Base-by-base conservation (phyloP, 2,797 vertebrate genomes). In the Ptychadena robeensis region DNA sequence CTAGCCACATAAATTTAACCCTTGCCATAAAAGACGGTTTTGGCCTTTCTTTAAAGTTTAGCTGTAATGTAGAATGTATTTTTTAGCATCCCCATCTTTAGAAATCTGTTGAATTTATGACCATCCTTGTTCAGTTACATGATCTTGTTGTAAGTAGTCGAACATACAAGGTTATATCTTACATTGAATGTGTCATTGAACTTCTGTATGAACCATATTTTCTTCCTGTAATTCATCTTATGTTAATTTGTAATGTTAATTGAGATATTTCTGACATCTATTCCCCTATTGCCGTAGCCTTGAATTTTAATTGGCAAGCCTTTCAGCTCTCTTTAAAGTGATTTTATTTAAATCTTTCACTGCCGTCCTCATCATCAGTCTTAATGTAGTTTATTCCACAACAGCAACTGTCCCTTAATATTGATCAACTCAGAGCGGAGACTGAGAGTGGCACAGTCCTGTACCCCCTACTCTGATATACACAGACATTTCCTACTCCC, bases 351-450 rank as follows among this genome's bases (percentile, higher is more conserved):
- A 37, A 28, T 14, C 44, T 53, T 53, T 53, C 15, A 53, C 18
- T 53, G 44, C 18, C 22, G 22, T 2, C n/a, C 30, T 66, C 30
- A 66, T 66, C 64, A 9, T 38, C 57, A 31, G 25, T 31, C 27
- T 76, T 65, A 66, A 63, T 75, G 25, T 40, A 75, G 37, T 64
- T 44, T 25, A 32, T 53, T 77, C 28, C 44, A 65, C 30, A 64
- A 12, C 9, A 40, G 11, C n/a, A 22, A 66, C 10, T 8, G 15
- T 64, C 35, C 22, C 5, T 30, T 75, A 30, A 30, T 44, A 14
- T 30, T 37, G 37, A 35, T 73, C 89, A 89, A 87, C 91, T 88
- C 81, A 4, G 89, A 90, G 90, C 89, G 88, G 88, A 89, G 88
- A 87, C 86, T 83, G 89, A 91, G 89, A 90, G 90, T 35, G 70